Evolutionary conservation across 1,140 invertebrate genomes (phyloP), one percentile per base, ranked within the genome.

Genomic region (Plectrocnemia conspersa): DNA sequence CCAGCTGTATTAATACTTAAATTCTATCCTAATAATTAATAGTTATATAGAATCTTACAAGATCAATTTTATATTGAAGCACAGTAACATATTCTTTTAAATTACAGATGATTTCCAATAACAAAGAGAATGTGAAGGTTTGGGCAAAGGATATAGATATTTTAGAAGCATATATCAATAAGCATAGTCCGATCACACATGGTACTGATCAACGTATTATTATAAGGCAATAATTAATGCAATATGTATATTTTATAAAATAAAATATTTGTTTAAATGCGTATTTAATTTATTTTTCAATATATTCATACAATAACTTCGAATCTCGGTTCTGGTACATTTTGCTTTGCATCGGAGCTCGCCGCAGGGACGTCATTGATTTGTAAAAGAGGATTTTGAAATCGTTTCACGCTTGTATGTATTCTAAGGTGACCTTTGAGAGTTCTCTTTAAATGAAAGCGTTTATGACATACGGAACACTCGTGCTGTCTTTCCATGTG

Each of bases 321-420:
- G 49, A 56, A 54, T 24, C 50, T 50, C 1, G 54, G 49, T 49
- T 60, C 58, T 1, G 58, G 58, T 22, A 60, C 54, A 32, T 32
- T 59, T 46, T 49, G 49, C 36, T 56, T 56, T 9, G 15, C 15
- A 35, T 56, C 48, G 23, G 21, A 46, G 15, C 11, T 11, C n/a
- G 23, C 19, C 9, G 40, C 33, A 42, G 38, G 21, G 1, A 24
- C 1, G 45, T 9, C 18, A 2, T n/a, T 13, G 1, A 13, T 18
- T 44, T 44, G 16, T 16, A 13, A 29, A 21, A 27, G 6, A 9
- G 35, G 9, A 23, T 56, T 45, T 19, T 29, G 42, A 33, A 25
- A 25, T 33, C 29, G 42, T 45, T 48, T 45, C 15, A 25, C 47
- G 2, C 38, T 32, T 5, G 54, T 16, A 36, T 61, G 59, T 18